Evolutionary conservation across 2,888 invertebrate species (phyloP), one percentile per base, ranked within the genome.

Genomic region (Bombyx huttoni): DNA sequence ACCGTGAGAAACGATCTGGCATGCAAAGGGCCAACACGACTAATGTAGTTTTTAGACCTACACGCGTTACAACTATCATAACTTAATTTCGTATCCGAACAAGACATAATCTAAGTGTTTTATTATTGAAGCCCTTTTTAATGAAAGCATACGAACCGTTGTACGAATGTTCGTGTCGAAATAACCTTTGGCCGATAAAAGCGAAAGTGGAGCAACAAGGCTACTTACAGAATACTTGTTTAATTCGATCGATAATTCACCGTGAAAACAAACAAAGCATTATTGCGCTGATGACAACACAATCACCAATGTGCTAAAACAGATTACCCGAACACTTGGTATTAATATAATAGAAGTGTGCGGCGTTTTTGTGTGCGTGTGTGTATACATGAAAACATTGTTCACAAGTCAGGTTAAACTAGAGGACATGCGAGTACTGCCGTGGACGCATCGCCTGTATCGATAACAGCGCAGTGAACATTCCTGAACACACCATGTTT

Each of bases 121-220:
- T 12, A 12, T 12, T 12, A 40, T 40, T 40, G 40, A 10, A 40
- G 40, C 40, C 40, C 40, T 40, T 40, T 40, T 40, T 1, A 40
- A 40, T 40, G 40, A 40, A 40, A 40, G 40, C 40, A 40, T 12
- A 40, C 12, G 40, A 40, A 40, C 24, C 40, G 40, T 12, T 40
- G 40, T 10, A 40, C 40, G 12, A 40, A 40, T 54, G 61, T 60
- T 62, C 58, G 60, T 62, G 62, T 60, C 62, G 62, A 68, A 68
- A 65, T 64, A 70, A 73, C 66, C 69, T 71, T 70, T 70, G 63
- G 64, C 57, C 65, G 65, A 64, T 67, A 72, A 73, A 73, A 75
- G 67, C 70, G 74, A 75, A 74, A 74, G 73, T 73, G 63, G 70
- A 71, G 65, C 73, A 68, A 24, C 68, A 68, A 70, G 67, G 71